Base-by-base conservation (phyloP, 2,797 vertebrate species). In the Malurus leucopterus region DNA sequence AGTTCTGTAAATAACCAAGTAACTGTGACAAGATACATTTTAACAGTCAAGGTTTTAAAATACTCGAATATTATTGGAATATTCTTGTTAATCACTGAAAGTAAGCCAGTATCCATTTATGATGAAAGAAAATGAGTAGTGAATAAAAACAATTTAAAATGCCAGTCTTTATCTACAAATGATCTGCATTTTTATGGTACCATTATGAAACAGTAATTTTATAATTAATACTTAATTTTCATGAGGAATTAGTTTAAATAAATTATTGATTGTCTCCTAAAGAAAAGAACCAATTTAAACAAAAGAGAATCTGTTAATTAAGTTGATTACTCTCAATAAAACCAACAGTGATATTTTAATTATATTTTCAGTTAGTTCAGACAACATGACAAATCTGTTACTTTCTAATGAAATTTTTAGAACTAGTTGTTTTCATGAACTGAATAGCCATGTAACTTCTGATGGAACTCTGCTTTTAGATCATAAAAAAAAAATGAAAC, bases 181-280 rank as follows among this genome's bases (percentile, higher is more conserved):
- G 50, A 94, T 90, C 63, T 77, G n/a, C 41, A 85, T 74, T 93
- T 73, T 91, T 58, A 43, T 74, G 71, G 44, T 69, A 88, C 63
- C 74, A 91, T 77, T 70, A 91, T 89, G 63, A 92, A 96, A 88
- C 36, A 86, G 43, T 69, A 92, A 92, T 93, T 94, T 95, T 47
- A 54, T 74, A 95, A 94, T 95, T 95, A 92, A 92, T 79, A 86
- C 75, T 91, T 95, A 91, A 83, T 95, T 95, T 93, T 92, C 34
- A 90, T 49, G 38, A 91, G 79, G 36, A 95, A 90, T 89, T 93
- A 40, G 68, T 92, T 95, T 88, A 92, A 96, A 95, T 93, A 92
- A 94, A 89, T 87, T 81, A 63, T 59, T 70, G 54, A 76, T 63
- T 41, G 51, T 84, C 22, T 83, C 53, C 74, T 91, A 69, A 91